These are phyloP conservation scores for Netta rufina DNA, from an alignment of 2,797 vertebrate genomes.

Conservation along the genomic window DNA sequence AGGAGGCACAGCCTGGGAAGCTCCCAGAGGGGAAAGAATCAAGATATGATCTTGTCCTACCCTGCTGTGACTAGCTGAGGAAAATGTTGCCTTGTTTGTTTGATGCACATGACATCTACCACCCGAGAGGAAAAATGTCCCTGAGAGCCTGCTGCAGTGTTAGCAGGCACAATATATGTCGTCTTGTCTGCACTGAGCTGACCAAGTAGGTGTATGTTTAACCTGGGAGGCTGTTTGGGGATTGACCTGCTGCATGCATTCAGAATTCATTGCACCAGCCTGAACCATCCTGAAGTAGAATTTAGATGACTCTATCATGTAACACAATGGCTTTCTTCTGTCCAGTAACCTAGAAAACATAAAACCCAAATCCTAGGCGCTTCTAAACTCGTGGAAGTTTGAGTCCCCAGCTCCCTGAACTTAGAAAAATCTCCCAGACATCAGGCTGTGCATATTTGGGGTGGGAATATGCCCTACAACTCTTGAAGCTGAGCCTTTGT, in stretches of 20 bases:
- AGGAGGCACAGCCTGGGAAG: neutral
- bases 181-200: neutral
- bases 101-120: neutral
- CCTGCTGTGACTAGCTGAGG: neutral
- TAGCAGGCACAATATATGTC: accelerated
- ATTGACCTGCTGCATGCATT: neutral
- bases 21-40: neutral
- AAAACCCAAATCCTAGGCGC: neutral
- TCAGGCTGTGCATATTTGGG: neutral
- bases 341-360: neutral
- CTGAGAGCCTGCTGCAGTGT: neutral
- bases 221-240: neutral
- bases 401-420: neutral
- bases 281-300: neutral
- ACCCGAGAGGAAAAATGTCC: neutral
- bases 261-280: neutral
- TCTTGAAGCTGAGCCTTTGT: neutral
- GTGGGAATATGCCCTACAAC: neutral
- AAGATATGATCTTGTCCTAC: neutral
- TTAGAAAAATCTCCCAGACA: neutral
- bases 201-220: neutral
- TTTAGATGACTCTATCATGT: neutral
- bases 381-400: neutral
- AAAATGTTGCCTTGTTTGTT: neutral
- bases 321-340: neutral